Base-by-base conservation (phyloP, 2,113 vertebrate species). In the Hemicordylus capensis region DNA sequence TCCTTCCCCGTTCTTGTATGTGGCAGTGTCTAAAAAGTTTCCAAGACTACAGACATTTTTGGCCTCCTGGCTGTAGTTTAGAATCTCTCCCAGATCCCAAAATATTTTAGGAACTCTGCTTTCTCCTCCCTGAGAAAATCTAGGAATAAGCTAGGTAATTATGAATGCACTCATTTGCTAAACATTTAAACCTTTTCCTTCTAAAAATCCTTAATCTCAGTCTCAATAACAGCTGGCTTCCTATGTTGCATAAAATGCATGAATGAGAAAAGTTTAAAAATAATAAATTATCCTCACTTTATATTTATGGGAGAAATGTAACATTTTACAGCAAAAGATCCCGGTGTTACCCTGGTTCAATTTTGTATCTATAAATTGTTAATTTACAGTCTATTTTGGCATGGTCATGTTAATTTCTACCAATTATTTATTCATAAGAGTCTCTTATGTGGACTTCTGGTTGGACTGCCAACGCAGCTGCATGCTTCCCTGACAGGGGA, bases 381-480 rank as follows among this genome's bases (percentile, higher is more conserved):
- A 76, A 70, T 37, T 88, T 1, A 51, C 26, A 2, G 37, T 58
- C 89, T 72, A 69, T 34, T 31, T 86, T 87, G 85, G 6, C 81
- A 73, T 78, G 85, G 20, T 28, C 86, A 85, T 42, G 86, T 63
- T 17, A 69, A 76, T 84, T 26, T 63, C 6, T 83, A 88, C n/a
- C 37, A 31, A 28, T 54, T 67, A 46, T 51, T 84, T 76, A 87
- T 42, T 88, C 85, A 34, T 24, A 87, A 28, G 79, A 76, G 39
- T n/a, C n/a, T n/a, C n/a, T n/a, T n/a, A n/a, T n/a, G n/a, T n/a
- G n/a, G n/a, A n/a, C n/a, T n/a, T n/a, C n/a, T n/a, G n/a, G n/a
- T n/a, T n/a, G n/a, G n/a, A n/a, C n/a, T n/a, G n/a, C n/a, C n/a
- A n/a, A n/a, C n/a, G n/a, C n/a, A n/a, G n/a, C n/a, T n/a, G n/a